Evolutionary conservation across 2,113 vertebrate genomes (phyloP).

Genomic region (Osmerus mordax): DNA sequence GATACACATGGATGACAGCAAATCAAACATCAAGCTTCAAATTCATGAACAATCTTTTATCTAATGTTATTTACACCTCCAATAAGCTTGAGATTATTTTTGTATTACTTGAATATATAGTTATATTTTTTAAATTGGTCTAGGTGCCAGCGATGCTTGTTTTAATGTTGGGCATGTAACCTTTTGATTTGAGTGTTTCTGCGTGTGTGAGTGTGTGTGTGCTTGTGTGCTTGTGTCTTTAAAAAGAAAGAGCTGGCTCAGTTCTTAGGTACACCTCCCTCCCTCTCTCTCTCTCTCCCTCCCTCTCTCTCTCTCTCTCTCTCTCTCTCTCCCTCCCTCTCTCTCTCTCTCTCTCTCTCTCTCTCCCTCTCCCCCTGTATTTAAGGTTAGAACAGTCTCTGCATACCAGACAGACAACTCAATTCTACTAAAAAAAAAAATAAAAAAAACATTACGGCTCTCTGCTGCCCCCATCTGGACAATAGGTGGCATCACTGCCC

Average conservation of each 20-base stretch:
- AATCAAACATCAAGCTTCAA: not conserved
- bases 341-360: not conserved
- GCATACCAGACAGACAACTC: not conserved
- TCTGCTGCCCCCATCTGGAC: constrained; percentile 8
- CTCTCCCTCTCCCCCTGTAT: not conserved
- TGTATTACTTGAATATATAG: not conserved
- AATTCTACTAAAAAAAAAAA: not conserved
- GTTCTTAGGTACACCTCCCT: not conserved
- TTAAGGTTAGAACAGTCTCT: not conserved
- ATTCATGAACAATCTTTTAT: not conserved
- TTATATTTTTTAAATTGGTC: not conserved
- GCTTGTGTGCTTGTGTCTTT: not conserved
- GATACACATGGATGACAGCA: too few species aligned
- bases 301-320: too few species aligned
- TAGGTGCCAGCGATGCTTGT: not conserved
- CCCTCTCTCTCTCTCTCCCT: too few species aligned
- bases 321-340: not conserved
- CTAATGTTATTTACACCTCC: not conserved
- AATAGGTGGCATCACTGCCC: too few species aligned
- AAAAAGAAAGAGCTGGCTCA: not conserved
- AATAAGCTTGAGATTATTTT: not conserved
- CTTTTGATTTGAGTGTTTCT: not conserved
- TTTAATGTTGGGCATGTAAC: not conserved
- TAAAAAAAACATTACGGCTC: not conserved
- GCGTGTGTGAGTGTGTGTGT: not conserved